phyloP scores from a whole-genome alignment of 2,888 invertebrate genomes.

The Caenorhabditis sp. region DNA sequence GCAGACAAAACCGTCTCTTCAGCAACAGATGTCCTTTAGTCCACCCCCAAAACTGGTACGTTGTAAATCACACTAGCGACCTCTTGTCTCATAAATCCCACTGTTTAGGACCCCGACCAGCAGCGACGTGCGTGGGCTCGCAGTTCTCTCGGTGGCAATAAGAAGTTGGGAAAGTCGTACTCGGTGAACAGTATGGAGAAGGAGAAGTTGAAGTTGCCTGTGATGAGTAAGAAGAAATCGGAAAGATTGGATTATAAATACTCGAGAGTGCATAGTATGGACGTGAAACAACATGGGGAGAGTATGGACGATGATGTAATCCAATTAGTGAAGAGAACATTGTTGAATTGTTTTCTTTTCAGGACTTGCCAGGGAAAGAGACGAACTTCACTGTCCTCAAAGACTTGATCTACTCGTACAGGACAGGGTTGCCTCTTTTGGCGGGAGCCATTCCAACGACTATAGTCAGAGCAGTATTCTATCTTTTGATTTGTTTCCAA shows the following conservation, averaged over 20 bases:
- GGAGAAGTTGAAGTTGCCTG: conserved; percentile 77
- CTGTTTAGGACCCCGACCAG: conserved; percentile 70
- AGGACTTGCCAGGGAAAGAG: conserved; percentile 68
- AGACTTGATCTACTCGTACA: conserved; percentile 75
- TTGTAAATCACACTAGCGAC: conserved; percentile 45
- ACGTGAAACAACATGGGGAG: conserved; percentile 57
- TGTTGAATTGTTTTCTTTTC: conserved; percentile 17
- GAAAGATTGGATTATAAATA: conserved; percentile 73
- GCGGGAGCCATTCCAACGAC: conserved; percentile 79
- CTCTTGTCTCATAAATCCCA: conserved; percentile 16
- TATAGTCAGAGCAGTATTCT: conserved; percentile 79
- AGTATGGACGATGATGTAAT: conserved; percentile 55
- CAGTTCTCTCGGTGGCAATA: conserved; percentile 78
- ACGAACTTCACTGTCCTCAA: conserved; percentile 68
- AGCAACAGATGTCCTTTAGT: conserved; percentile 65
- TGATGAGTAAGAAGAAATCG: conserved; percentile 80
- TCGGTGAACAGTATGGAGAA: conserved; percentile 78
- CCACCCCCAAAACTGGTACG: conserved; percentile 59
- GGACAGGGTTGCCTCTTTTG: conserved; percentile 71
- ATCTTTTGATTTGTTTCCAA: conserved; percentile 81
- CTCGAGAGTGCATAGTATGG: conserved; percentile 65
- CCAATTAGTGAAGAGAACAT: not conserved
- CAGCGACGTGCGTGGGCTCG: conserved; percentile 80
- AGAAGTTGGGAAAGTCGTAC: conserved; percentile 81
- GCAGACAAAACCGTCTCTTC: conserved; percentile 62